Evolutionary conservation across 2,797 vertebrate genomes (phyloP).

Genomic region (Chrysocyon brachyurus): DNA sequence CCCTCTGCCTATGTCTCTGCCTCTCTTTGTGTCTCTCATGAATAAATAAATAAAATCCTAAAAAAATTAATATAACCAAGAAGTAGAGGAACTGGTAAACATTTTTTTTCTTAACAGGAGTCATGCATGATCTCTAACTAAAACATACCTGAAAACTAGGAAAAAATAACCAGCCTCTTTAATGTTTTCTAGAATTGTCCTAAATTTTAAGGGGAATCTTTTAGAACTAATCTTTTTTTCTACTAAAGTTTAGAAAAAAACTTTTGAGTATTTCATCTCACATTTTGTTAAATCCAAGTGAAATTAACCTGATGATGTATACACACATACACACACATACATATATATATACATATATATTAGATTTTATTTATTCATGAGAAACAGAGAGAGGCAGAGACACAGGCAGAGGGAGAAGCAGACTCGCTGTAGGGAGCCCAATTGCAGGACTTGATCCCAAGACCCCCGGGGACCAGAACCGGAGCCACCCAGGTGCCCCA

Average conservation of each 20-base stretch:
- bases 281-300: conserved; percentile 12
- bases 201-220: conserved; percentile 25
- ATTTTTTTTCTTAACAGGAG: background rate
- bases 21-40: too few species aligned
- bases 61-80: background rate
- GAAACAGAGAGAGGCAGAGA: too few species aligned
- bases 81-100: background rate
- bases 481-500: too few species aligned
- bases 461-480: too few species aligned
- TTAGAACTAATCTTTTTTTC: background rate
- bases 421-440: too few species aligned
- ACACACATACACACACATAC: too few species aligned
- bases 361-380: too few species aligned
- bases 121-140: background rate
- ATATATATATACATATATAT: too few species aligned
- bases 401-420: too few species aligned
- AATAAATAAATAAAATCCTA: too few species aligned
- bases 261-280: background rate
- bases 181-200: background rate
- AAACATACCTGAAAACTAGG: conserved; percentile 6
- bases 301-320: background rate
- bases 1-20: too few species aligned
- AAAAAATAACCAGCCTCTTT: background rate
- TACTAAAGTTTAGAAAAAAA: background rate
- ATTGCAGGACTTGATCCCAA: too few species aligned